These are phyloP conservation scores for Seira ritae DNA, from an alignment of 2,888 invertebrate genomes.

Conservation along the genomic window DNA sequence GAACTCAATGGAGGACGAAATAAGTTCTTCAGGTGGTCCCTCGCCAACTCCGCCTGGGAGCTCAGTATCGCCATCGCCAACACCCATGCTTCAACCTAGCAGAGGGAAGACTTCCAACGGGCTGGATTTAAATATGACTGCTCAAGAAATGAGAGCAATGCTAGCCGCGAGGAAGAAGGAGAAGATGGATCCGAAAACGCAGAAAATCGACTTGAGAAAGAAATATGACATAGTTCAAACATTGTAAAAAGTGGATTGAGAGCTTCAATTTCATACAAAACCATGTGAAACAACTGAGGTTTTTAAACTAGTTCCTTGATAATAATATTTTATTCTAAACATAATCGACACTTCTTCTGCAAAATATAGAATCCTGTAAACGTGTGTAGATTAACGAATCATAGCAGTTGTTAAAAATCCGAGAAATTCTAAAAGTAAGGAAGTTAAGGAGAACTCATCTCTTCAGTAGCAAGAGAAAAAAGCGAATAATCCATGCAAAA, in stretches of 20 bases:
- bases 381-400: no score
- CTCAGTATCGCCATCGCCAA: constrained; percentile 65
- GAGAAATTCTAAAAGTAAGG: no score
- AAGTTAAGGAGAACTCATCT: no score
- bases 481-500: no score
- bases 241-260: constrained; percentile 79
- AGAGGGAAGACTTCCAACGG: constrained; percentile 64
- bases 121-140: constrained; percentile 91
- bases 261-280: constrained; percentile 30
- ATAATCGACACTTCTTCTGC: no score
- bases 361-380: no score
- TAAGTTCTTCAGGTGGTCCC: constrained; percentile 69
- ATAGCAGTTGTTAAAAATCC: no score
- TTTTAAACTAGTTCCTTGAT: constrained; percentile 5
- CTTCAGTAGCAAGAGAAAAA: no score
- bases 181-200: constrained; percentile 87
- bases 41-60: constrained; percentile 73
- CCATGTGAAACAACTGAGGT: not conserved
- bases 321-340: no score
- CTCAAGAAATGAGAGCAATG: constrained; percentile 92
- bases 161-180: constrained; percentile 90
- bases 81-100: constrained; percentile 54
- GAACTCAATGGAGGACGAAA: constrained; percentile 65
- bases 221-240: constrained; percentile 96
- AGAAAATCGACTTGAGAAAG: constrained; percentile 91